These are phyloP conservation scores for Drosophila bunnanda DNA, from an alignment of 2,888 invertebrate species.

Conservation along the genomic window DNA sequence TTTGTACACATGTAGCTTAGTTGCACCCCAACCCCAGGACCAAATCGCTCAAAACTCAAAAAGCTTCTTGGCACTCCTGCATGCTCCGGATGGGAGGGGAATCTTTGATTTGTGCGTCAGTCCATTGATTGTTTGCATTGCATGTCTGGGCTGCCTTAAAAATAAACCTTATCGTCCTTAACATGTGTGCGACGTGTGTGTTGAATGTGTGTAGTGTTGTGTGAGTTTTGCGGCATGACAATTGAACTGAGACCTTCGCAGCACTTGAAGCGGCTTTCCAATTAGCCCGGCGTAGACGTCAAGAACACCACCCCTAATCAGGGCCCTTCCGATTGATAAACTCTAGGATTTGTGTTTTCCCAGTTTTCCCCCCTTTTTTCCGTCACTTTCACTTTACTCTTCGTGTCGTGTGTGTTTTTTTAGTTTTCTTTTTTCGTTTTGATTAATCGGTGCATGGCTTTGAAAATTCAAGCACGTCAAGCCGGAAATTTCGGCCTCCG, in stretches of 20 bases:
- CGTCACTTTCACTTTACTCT: slow-evolving; percentile 25
- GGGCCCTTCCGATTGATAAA: slow-evolving; percentile 11
- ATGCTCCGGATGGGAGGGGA: slow-evolving; percentile 6
- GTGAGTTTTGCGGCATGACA: slow-evolving; percentile 27
- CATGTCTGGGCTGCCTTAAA: slow-evolving; percentile 27
- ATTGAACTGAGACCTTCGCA: slow-evolving; percentile 30
- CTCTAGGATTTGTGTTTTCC: slow-evolving; percentile 16
- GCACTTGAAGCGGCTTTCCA: slow-evolving; percentile 35
- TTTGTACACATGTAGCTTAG: slow-evolving; percentile 28
- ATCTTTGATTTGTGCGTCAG: slow-evolving; percentile 33
- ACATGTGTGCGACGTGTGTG: slow-evolving; percentile 13
- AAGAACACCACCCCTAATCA: slow-evolving; percentile 16
- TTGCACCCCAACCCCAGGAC: slow-evolving; percentile 21
- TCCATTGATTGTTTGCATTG: slow-evolving; percentile 34
- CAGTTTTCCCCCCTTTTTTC: slow-evolving; percentile 1
- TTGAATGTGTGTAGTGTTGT: neutral
- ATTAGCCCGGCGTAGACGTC: slow-evolving; percentile 40
- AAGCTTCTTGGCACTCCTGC: slow-evolving; percentile 8
- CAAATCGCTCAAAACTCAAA: too few species aligned
- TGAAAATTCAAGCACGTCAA: slow-evolving; percentile 40
- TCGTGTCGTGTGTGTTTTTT: slow-evolving; percentile 33
- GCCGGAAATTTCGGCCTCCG: slow-evolving; percentile 26
- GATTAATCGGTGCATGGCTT: slow-evolving; percentile 42
- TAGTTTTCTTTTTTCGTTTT: slow-evolving; percentile 6
- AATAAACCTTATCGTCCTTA: slow-evolving; percentile 28